Evolutionary conservation across 2,888 invertebrate genomes (phyloP).

Genomic region (Amorpha juglandis): DNA sequence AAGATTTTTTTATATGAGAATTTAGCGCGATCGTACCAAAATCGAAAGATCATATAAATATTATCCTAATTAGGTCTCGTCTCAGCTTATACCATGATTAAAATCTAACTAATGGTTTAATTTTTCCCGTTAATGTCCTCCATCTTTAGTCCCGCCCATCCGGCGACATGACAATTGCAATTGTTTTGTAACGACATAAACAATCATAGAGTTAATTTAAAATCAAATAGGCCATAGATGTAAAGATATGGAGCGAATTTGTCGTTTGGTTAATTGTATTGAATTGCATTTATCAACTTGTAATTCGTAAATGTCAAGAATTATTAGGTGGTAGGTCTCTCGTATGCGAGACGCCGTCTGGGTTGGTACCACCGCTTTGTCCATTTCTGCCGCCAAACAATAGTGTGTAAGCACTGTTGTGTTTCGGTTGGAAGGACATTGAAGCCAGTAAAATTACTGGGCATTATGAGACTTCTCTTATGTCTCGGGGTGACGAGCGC

Average conservation of each 20-base stretch:
- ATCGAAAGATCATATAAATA: no score
- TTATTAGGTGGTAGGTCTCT: no score
- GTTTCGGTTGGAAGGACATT: no score
- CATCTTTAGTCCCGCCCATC: conserved; percentile 17
- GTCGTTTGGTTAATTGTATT: neutral
- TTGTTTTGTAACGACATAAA: conserved; percentile 17
- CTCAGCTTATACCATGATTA: neutral
- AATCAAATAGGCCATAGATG: conserved; percentile 14
- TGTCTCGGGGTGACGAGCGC: no score
- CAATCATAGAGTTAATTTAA: conserved; percentile 18
- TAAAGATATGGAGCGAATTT: neutral
- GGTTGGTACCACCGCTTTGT: no score
- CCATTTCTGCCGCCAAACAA: no score
- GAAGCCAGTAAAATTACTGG: no score
- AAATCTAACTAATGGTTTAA: neutral
- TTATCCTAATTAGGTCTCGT: neutral
- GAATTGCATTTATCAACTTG: neutral
- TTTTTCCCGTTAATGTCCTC: conserved; percentile 5
- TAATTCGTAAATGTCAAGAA: neutral
- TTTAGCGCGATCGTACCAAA: no score
- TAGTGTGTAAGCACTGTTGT: no score
- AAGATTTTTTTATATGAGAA: no score
- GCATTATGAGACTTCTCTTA: no score
- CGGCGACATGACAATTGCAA: conserved; percentile 19
- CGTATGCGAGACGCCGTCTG: no score